Conservation (phyloP, 1,140 invertebrate species). For the Dufourea novaeangliae region DNA sequence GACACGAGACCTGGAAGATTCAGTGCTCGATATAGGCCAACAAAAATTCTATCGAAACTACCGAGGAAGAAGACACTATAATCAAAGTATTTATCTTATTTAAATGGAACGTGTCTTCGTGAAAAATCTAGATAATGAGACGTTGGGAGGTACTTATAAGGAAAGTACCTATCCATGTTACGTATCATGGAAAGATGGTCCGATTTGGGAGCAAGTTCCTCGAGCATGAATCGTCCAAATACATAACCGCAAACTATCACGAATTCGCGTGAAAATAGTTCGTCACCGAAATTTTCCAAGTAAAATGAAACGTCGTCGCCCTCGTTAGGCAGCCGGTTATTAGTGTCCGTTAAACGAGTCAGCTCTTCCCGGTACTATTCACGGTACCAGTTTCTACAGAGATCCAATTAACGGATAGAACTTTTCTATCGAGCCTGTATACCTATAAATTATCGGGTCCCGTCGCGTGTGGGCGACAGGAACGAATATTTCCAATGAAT, state of each 20-base stretch:
- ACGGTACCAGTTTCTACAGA: neutral
- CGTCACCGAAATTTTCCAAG: constrained; percentile 23
- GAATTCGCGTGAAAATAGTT: neutral
- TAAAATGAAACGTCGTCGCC: constrained; percentile 1
- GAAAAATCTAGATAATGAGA: too few relatives aligned
- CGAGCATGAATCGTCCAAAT: too few relatives aligned
- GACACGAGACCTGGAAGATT: neutral
- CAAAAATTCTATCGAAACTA: too few relatives aligned
- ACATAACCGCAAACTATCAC: neutral
- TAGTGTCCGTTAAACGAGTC: neutral
- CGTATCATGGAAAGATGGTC: too few relatives aligned
- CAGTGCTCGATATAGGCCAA: too few relatives aligned
- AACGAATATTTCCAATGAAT: neutral
- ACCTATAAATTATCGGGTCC: neutral
- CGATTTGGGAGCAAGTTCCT: too few relatives aligned
- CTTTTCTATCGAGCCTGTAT: neutral
- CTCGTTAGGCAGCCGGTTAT: neutral
- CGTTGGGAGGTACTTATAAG: too few relatives aligned
- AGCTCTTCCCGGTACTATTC: constrained; percentile 5
- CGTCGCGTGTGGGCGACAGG: constrained; percentile 5
- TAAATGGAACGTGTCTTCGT: too few relatives aligned
- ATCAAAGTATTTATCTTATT: too few relatives aligned
- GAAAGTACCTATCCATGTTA: too few relatives aligned
- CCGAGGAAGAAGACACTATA: too few relatives aligned
- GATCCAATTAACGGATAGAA: neutral